Conservation (phyloP, 2,888 invertebrate genomes). For the Nephrocerus scutellatus region DNA sequence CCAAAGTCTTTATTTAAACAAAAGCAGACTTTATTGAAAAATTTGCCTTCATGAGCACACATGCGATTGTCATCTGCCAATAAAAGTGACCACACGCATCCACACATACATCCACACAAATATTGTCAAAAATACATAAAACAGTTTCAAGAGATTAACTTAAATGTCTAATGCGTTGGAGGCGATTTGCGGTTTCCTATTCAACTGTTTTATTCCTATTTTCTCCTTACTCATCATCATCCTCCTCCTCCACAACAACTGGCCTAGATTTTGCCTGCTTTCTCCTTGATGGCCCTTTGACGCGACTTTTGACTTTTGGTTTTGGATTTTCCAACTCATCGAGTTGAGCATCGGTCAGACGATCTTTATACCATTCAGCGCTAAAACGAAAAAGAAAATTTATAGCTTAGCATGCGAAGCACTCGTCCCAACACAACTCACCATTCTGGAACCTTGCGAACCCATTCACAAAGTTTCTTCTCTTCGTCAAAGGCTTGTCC, state of each 20-base stretch:
- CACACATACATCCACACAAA: no score
- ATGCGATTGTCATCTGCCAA: no score
- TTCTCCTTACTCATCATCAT: conserved; percentile 24
- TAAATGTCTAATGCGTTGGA: no score
- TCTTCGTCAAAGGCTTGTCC: conserved; percentile 85
- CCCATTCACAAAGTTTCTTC: conserved; percentile 74
- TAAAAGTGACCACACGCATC: no score
- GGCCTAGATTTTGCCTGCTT: conserved; percentile 28
- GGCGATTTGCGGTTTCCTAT: no score
- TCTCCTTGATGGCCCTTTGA: conserved; percentile 43
- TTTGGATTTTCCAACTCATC: conserved; percentile 71
- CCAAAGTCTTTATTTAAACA: no score
- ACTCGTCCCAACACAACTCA: conserved; percentile 44
- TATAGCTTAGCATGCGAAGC: conserved; percentile 2
- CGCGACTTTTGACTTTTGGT: conserved; percentile 58
- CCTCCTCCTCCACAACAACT: conserved; percentile 28
- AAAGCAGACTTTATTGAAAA: no score
- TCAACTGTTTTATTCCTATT: no score
- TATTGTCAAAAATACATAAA: no score
- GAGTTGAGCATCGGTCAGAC: conserved; percentile 71
- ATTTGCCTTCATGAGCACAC: no score
- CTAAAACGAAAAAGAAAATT: conserved; percentile 49
- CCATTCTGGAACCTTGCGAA: conserved; percentile 85
- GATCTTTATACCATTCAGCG: conserved; percentile 83
- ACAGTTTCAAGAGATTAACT: no score